Conservation (phyloP, 2,888 invertebrate species). For the Nomada fabriciana region DNA sequence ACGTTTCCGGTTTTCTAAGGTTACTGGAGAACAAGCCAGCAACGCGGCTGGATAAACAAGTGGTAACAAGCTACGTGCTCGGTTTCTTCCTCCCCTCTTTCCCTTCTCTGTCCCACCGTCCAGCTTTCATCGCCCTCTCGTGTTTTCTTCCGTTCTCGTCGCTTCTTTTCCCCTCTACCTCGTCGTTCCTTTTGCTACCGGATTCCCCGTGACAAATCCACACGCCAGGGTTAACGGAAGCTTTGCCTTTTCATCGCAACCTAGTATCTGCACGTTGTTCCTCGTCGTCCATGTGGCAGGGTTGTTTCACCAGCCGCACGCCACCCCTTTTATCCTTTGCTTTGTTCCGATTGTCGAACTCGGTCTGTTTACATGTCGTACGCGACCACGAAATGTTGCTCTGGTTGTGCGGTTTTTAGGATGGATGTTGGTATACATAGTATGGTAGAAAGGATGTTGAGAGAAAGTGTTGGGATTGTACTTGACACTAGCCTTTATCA, state of each 20-base stretch:
- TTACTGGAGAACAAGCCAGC: constrained; percentile 68
- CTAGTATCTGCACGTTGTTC: not conserved
- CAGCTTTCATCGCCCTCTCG: constrained; percentile 31
- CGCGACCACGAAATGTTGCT: no score
- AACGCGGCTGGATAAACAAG: constrained; percentile 78
- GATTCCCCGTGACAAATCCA: constrained; percentile 68
- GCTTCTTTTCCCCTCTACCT: not conserved
- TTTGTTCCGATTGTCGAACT: not conserved
- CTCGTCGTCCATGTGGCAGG: constrained; percentile 7
- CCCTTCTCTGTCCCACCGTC: constrained; percentile 3
- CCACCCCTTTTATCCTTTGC: not conserved
- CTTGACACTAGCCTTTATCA: no score
- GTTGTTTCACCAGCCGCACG: constrained; percentile 12
- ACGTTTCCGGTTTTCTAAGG: constrained; percentile 69
- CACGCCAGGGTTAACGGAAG: constrained; percentile 45
- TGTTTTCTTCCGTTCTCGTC: not conserved
- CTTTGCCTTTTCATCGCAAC: constrained; percentile 20
- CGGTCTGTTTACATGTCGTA: not conserved
- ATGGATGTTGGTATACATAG: no score
- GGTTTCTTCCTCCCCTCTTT: constrained; percentile 59
- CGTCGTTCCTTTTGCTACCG: constrained; percentile 5
- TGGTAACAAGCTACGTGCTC: constrained; percentile 80
- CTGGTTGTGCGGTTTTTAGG: no score
- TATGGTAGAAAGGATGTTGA: no score
- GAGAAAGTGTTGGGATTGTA: no score